Evolutionary conservation across 2,888 invertebrate genomes (phyloP), one percentile per base, ranked within the genome.

Genomic region (Drosophila kokeensis): DNA sequence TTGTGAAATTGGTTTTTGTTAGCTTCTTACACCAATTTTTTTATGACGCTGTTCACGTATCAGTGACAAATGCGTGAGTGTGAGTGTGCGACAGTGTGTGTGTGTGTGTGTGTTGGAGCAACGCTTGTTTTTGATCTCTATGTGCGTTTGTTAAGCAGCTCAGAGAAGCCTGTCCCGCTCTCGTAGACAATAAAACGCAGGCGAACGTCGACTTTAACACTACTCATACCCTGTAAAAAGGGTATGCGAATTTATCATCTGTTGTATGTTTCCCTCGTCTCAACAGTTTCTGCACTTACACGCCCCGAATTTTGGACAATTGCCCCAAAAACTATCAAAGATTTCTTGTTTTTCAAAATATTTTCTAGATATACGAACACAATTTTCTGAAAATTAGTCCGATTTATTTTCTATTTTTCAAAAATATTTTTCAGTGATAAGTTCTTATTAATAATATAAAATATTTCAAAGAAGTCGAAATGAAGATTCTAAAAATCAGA

Each of bases 101-200:
- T 30, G 32, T 65, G 49, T 65, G 32, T 57, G 54, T 11, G 34
- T 49, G 21, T 27, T 32, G 40, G 70, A 40, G 40, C 62, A 50
- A 49, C 71, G 58, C 58, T 42, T n/a, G 7, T 27, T 40, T 10
- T 38, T 11, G 52, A 52, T 62, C 53, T 58, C 48, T 49, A 7
- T 36, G 38, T 53, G 40, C 40, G 34, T 45, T 42, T 63, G 54
- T 13, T 27, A 13, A 34, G 70, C 61, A 49, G 32, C 73, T 65
- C 83, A 79, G 60, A 77, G 89, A 83, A 77, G 85, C 87, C 73
- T 83, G 79, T 75, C 86, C 73, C 69, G 30, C 76, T 65, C 68
- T 66, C 81, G 55, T 38, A 38, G 38, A 15, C 38, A 55, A 27
- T 53, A 32, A 49, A 38, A 67, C 18, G 32, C 54, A 54, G 30